Evolutionary conservation across 1,140 invertebrate species (phyloP), one percentile per base, ranked within the genome.

Genomic region (Habropoda laboriosa): DNA sequence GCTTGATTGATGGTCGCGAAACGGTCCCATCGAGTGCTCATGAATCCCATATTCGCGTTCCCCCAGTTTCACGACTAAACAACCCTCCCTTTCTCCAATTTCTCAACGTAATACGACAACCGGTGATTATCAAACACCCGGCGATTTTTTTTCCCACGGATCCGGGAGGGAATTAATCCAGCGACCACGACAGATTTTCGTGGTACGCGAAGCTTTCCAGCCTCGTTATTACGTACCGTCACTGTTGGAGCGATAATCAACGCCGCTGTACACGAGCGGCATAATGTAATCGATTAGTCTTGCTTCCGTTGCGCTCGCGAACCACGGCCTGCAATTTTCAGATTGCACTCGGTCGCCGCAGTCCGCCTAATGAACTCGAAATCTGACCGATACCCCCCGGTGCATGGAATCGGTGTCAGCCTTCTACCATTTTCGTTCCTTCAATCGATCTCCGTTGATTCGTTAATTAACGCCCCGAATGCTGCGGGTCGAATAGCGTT

Each of bases 191-290:
- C 51, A n/a, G 38, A 53, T 53, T 74, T 74, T 63, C 58, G 45
- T 24, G 3, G 30, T 61, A 10, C 45, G 40, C 68, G 53, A 45
- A n/a, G n/a, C 4, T 64, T 66, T 75, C 45, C 45, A 45, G 51
- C 35, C 32, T 40, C 38, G 55, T 53, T 64, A 60, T 80, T 80
- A 85, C 67, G 72, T 7, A 45, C 5, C 53, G 51, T 49, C 24
- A 68, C 32, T 67, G n/a, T n/a, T n/a, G n/a, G n/a, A n/a, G 53
- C 45, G 82, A 81, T 86, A 81, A 85, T 85, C 74, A 72, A 85
- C 70, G 82, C 64, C 67, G 63, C 35, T 53, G 82, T 53, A 27
- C 55, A n/a, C 51, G 63, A 51, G 61, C 45, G 13, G 47, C 35
- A 74, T 74, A 72, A 83, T 68, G 81, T 38, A 68, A 85, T 85